phyloP scores from a whole-genome alignment of 1,140 invertebrate genomes.

The Drosophila bifasciata region DNA sequence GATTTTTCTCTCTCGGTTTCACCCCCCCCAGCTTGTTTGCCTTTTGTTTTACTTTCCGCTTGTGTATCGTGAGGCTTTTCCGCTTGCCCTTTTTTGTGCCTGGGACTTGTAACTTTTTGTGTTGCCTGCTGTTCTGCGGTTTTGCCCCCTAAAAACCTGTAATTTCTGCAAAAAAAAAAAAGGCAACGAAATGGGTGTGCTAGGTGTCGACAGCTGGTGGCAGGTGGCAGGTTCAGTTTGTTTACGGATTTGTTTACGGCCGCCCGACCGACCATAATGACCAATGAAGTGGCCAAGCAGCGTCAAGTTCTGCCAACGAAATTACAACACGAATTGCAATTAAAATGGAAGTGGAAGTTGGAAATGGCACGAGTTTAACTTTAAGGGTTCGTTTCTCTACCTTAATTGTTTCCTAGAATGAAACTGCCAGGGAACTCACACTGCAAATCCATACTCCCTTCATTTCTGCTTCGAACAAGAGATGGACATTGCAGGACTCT shows the following conservation, averaged over 20 bases:
- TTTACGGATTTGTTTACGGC: conserved; percentile 73
- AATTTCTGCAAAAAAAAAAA: conserved; percentile 53
- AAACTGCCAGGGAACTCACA: neutral
- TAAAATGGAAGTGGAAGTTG: conserved; percentile 43
- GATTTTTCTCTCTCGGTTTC: conserved; percentile 50
- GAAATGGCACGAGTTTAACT: conserved; percentile 53
- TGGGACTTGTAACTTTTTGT: conserved; percentile 36
- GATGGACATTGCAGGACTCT: conserved; percentile 30
- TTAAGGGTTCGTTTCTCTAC: neutral
- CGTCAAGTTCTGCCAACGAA: conserved; percentile 46
- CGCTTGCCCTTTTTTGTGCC: conserved; percentile 55
- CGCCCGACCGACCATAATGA: conserved; percentile 52
- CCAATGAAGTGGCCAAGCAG: conserved; percentile 55
- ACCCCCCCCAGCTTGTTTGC: conserved; percentile 35
- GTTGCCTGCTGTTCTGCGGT: conserved; percentile 8
- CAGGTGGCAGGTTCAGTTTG: conserved; percentile 42
- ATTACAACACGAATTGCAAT: conserved; percentile 69
- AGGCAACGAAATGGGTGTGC: conserved; percentile 15
- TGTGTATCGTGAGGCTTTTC: conserved; percentile 21
- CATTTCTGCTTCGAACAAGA: conserved; percentile 4
- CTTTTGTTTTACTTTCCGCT: conserved; percentile 19
- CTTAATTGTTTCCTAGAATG: conserved; percentile 23
- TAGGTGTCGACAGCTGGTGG: conserved; percentile 48
- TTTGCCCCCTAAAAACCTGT: conserved; percentile 47
- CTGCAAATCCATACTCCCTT: conserved; percentile 16